Evolutionary conservation across 2,113 vertebrate genomes (phyloP), one percentile per base, ranked within the genome.

Genomic region (Hemiscyllium ocellatum): DNA sequence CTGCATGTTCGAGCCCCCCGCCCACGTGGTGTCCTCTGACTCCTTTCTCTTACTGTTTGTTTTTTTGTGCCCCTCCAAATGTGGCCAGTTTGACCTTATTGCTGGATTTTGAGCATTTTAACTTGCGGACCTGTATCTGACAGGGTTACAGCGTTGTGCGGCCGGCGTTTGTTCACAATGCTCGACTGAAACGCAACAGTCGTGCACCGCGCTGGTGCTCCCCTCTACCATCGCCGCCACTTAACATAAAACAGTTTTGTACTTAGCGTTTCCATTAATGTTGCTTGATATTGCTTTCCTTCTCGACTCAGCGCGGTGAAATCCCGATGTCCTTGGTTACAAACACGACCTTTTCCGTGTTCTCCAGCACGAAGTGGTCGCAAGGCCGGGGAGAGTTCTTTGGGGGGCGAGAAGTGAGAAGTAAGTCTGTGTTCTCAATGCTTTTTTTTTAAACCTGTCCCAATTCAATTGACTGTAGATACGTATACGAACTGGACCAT

Each of bases 331-430:
- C 89, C 89, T 15, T 66, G 56, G 8, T 93, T 93, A 93, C 89
- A 93, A 93, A 93, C 52, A 66, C 61, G 13, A 66, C 89, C 13
- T 65, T 37, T n/a, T 93, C 89, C 61, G 89, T 93, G 61, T 66
- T 93, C 61, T 93, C 61, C 56, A 93, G 61, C 89, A 93, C 89
- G 89, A 93, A 93, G 2, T 93, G 89, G 89, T 93, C 61, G 61
- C 61, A 37, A 93, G 19, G 61, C 17, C 61, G 61, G 89, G 33
- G 56, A 13, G 61, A 93, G 66, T 66, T 20, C 61, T 37, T 37
- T n/a, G 20, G 89, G n/a, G 89, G 61, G 33, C 89, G 61, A n/a
- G 89, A 93, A 37, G 29, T 66, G 33, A 66, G 61, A 20, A 93
- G 89, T 93, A 66, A 66, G 89, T 91, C 29, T 66, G 78, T 66